These are phyloP conservation scores for Trichomalopsis sarcophagae DNA, from an alignment of 1,140 invertebrate species.

Conservation along the genomic window DNA sequence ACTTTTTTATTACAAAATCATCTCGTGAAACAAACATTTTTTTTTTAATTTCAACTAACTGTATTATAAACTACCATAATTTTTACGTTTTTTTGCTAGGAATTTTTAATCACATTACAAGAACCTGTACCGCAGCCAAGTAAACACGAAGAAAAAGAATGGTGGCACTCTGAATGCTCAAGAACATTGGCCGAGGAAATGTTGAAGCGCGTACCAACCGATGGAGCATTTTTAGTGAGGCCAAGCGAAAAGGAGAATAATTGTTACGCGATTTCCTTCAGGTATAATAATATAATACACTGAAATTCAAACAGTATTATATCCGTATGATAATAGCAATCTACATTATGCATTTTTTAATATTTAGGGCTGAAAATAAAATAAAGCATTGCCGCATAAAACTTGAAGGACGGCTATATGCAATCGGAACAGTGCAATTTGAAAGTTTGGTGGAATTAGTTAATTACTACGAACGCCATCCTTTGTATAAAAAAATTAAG, in stretches of 20 bases:
- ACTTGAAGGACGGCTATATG: slow-evolving; percentile 91
- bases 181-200: slow-evolving; percentile 91
- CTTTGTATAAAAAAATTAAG: slow-evolving; percentile 93
- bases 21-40: neutral
- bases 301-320: neutral
- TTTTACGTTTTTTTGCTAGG: slow-evolving; percentile 69
- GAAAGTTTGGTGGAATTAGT: slow-evolving; percentile 96
- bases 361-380: slow-evolving; percentile 87
- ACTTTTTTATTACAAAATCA: slow-evolving; percentile 24
- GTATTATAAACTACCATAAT: neutral
- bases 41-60: neutral
- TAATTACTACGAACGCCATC: slow-evolving; percentile 91
- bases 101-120: slow-evolving; percentile 90
- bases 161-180: slow-evolving; percentile 91
- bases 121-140: slow-evolving; percentile 96
- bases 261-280: slow-evolving; percentile 96
- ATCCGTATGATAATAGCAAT: neutral
- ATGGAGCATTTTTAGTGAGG: slow-evolving; percentile 95
- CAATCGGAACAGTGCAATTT: slow-evolving; percentile 92
- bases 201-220: slow-evolving; percentile 85
- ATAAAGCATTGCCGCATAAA: slow-evolving; percentile 97
- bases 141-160: slow-evolving; percentile 94
- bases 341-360: slow-evolving; percentile 37
- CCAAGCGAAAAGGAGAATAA: slow-evolving; percentile 89
- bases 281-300: slow-evolving; percentile 79